Evolutionary conservation across 2,888 invertebrate species (phyloP).

Genomic region (Meandrusa payeni): DNA sequence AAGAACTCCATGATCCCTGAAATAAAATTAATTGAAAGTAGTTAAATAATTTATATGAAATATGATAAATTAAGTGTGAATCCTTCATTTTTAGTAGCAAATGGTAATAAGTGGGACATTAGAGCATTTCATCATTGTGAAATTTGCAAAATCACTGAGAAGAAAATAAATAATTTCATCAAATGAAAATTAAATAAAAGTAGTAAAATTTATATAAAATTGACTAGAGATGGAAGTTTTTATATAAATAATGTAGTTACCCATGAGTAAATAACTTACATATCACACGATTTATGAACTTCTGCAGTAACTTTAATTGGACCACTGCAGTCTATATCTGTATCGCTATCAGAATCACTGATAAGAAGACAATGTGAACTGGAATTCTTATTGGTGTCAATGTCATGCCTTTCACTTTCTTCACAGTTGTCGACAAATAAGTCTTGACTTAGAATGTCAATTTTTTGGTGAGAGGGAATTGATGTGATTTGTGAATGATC

Average conservation of each 20-base stretch:
- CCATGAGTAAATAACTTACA: constrained; percentile 49
- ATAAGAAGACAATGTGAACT: constrained; percentile 39
- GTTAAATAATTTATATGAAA: no score
- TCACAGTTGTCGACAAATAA: constrained; percentile 34
- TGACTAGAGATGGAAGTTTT: no score
- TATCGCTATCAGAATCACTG: constrained; percentile 60
- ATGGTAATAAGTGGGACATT: no score
- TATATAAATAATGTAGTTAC: no score
- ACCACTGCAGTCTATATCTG: constrained; percentile 35
- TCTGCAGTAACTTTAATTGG: constrained; percentile 51
- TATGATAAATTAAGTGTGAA: no score
- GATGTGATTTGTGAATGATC: background rate
- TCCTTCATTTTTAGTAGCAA: no score
- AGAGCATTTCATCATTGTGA: no score
- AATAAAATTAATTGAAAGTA: no score
- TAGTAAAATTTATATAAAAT: no score
- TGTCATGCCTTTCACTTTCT: background rate
- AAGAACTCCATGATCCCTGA: constrained; percentile 49
- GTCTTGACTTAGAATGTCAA: constrained; percentile 34
- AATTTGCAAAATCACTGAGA: no score
- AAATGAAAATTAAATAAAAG: no score
- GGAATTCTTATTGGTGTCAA: background rate
- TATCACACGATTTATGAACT: constrained; percentile 49
- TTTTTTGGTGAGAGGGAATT: constrained; percentile 5
- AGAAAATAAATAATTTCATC: no score